Evolutionary conservation across 2,113 vertebrate genomes (phyloP), one percentile per base, ranked within the genome.

Genomic region (Helogale parvula): DNA sequence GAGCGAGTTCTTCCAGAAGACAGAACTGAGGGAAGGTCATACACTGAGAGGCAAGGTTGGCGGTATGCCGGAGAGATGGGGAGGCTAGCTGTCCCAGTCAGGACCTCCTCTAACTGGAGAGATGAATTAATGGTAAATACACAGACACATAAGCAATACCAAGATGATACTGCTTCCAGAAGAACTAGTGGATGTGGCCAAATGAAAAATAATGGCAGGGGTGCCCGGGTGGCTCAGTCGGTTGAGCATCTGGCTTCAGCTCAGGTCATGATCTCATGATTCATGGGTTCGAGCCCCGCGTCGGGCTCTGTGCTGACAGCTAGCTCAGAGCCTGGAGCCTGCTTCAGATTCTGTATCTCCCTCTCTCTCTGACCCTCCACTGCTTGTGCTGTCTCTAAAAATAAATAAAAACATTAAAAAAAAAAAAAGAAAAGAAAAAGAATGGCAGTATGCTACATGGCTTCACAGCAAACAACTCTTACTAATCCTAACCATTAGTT

Each of bases 381-480:
- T 41, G 41, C 41, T 41, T 5, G 41, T 5, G 41, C 41, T 41
- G 41, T 41, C 41, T 41, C 41, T 41, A 41, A 41, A 41, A 41
- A 41, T 41, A 41, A 41, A 41, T 41, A 41, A 41, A 41, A 41
- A 41, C 41, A 41, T 41, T 41, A 41, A 41, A 41, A 41, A 41
- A 41, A 41, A 41, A 41, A 41, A 41, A 41, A 41, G 5, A 41
- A 41, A 41, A 41, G 41, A 41, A 41, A 41, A 41, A 41, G 41
- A 41, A 41, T 29, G 19, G 14, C 5, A 35, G 54, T 27, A 4
- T 0, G 5, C 11, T 4, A 10, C 17, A 19, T 0, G 29, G 9
- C 35, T 45, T 19, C 15, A 72, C 50, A n/a, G 63, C 16, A 25
- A 23, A 14, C 10, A 23, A 31, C 57, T n/a, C 31, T 45, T 19